Percentiles rank a stretch among this genome's conserved stretches.
phyloP scores from a whole-genome alignment of 53 echinoderm and acorn worm genomes.

The Zoroaster sp. region DNA sequence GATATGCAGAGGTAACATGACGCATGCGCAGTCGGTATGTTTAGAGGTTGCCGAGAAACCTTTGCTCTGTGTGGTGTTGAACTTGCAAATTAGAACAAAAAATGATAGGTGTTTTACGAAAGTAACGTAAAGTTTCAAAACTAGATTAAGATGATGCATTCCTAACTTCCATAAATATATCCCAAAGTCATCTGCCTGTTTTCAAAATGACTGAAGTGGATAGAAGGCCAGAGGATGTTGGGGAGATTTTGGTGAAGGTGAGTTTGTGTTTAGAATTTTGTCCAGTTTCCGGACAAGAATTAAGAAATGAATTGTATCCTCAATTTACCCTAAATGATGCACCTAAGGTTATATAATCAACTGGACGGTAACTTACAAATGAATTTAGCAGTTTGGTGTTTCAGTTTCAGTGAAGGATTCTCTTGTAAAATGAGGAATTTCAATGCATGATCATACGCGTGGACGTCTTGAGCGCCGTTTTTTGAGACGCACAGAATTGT shows the following conservation, averaged over 20 bases:
- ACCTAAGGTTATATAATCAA: too few relatives aligned
- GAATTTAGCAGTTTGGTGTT: too few relatives aligned
- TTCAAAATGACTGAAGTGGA: slow-evolving; percentile 77
- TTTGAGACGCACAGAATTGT: too few relatives aligned
- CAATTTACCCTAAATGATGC: too few relatives aligned
- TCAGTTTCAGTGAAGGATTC: too few relatives aligned
- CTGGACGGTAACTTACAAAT: too few relatives aligned
- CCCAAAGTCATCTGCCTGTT: not conserved
- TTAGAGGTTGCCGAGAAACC: slow-evolving; percentile 67
- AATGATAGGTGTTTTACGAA: not conserved
- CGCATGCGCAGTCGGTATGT: slow-evolving; percentile 50
- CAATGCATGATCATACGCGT: too few relatives aligned
- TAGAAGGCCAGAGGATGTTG: slow-evolving; percentile 88
- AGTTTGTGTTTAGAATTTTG: not conserved
- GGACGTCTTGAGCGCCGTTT: too few relatives aligned
- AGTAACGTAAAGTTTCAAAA: not conserved
- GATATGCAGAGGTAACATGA: too few relatives aligned
- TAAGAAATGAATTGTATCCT: too few relatives aligned
- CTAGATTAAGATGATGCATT: not conserved
- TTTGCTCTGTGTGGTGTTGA: not conserved
- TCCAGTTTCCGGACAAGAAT: slow-evolving; percentile 19
- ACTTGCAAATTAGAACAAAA: not conserved
- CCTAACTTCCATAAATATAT: not conserved
- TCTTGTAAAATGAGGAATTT: too few relatives aligned
- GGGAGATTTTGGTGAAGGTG: slow-evolving; percentile 94